Base-by-base conservation (phyloP, 1,140 invertebrate species). In the Sitophilus oryzae region DNA sequence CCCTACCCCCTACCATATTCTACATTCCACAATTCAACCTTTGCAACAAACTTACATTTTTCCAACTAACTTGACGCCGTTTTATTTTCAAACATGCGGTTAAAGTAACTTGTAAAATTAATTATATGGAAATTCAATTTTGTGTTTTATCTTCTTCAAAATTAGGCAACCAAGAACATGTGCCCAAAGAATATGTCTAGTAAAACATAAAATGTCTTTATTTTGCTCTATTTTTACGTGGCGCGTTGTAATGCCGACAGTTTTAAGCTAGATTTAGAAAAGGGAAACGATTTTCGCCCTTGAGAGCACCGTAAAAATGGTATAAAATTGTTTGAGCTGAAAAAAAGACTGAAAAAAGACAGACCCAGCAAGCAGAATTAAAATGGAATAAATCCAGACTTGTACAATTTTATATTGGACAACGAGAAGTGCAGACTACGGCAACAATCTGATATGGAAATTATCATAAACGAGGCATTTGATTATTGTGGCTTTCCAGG, bases 241-340 rank as follows among this genome's bases (percentile, higher is more conserved):
- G 25, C 41, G 2, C n/a, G 36, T 52, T n/a, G 41, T 53, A 53
- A 53, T 53, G 51, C 40, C 18, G 19, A 42, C 51, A 53, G 51
- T 44, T 53, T 53, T 44, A 38, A 44, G 42, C 34, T 53, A 23
- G 34, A 53, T 53, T 53, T 53, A 43, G 41, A 38, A 53, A 53
- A 53, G 25, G 40, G 22, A 53, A 53, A 36, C 41, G 51, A 45
- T 53, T 25, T 43, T 25, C 37, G 43, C 20, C 18, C 51, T 25
- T 42, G 37, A 36, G 42, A 53, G 42, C 9, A 15, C 37, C 16
- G 37, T 38, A 44, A 37, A 53, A 35, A 35, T 11, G 18, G 20
- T 11, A 34, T 23, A 53, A 43, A 15, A 19, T 41, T 41, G 38
- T 41, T 15, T 30, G 25, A 30, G 25, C 11, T 30, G 25, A 30